Conservation (phyloP, 2,113 vertebrate species). For the Gopherus flavomarginatus region DNA sequence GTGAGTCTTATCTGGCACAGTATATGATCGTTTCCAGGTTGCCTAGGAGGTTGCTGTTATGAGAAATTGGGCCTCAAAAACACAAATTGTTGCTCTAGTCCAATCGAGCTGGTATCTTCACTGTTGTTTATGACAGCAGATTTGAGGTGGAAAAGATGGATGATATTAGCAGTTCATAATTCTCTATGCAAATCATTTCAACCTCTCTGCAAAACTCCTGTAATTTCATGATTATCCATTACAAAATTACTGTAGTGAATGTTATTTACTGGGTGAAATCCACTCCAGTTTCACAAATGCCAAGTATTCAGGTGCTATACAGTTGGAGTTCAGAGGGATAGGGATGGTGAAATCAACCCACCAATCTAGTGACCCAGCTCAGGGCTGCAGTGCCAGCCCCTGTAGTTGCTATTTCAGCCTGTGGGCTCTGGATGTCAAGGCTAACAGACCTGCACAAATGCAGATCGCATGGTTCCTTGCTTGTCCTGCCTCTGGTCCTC, state of each 20-base stretch:
- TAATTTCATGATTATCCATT: not conserved
- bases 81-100: not conserved
- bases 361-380: not conserved
- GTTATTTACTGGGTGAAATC: not conserved
- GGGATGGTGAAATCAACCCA: not conserved
- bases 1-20: not conserved
- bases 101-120: not conserved
- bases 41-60: not conserved
- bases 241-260: fast-evolving
- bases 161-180: not conserved
- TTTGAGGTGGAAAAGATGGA: not conserved
- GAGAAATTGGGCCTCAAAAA: not conserved
- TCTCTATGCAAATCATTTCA: not conserved
- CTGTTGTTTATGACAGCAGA: not conserved
- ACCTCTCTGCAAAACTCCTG: not conserved
- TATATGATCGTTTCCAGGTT: not conserved
- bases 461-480: not conserved
- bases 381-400: not conserved
- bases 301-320: fast-evolving
- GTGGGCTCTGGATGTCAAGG: no score
- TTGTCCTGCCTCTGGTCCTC: not conserved
- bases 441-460: not conserved
- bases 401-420: not conserved
- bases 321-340: not conserved
- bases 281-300: not conserved